phyloP scores from a whole-genome alignment of 2,113 vertebrate species.

The Sinocyclocheilus rhinocerous region DNA sequence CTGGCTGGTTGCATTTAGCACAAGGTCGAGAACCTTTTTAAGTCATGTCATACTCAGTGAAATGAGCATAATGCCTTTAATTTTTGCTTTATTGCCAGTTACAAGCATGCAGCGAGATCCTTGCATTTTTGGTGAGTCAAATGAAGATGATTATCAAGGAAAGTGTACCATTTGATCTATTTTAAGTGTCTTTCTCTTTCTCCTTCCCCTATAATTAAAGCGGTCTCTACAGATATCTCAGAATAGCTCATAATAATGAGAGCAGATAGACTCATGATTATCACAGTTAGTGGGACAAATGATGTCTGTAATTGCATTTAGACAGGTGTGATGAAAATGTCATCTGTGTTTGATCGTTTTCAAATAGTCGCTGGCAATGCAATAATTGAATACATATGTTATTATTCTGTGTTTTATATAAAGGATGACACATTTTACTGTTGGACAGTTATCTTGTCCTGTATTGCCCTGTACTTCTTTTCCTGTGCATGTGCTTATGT shows the following conservation, averaged over 20 bases:
- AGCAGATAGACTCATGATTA: constrained; percentile 23
- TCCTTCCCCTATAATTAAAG: constrained; percentile 42
- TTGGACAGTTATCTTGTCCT: background rate
- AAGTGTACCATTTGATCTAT: constrained; percentile 44
- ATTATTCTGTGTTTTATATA: constrained; percentile 5
- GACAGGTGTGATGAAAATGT: constrained; percentile 1
- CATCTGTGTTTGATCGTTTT: constrained; percentile 1
- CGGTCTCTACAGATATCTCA: constrained; percentile 41
- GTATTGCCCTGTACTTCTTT: background rate
- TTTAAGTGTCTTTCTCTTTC: constrained; percentile 36
- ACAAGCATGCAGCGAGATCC: background rate
- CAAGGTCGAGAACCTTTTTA: background rate
- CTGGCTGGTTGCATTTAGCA: background rate
- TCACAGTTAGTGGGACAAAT: constrained; percentile 30
- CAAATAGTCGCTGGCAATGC: background rate
- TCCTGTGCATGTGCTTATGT: background rate
- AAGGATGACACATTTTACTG: background rate
- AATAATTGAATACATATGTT: background rate
- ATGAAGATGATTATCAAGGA: constrained; percentile 28
- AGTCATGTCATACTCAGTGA: background rate
- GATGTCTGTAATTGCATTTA: constrained; percentile 23
- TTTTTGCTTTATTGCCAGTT: background rate
- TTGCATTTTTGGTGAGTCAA: background rate
- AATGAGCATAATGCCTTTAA: background rate
- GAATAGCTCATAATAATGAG: constrained; percentile 38